Percentiles rank a stretch among this genome's conserved stretches.
Evolutionary conservation across 2,113 vertebrate species (phyloP).

Genomic region (Argyrosomus japonicus): DNA sequence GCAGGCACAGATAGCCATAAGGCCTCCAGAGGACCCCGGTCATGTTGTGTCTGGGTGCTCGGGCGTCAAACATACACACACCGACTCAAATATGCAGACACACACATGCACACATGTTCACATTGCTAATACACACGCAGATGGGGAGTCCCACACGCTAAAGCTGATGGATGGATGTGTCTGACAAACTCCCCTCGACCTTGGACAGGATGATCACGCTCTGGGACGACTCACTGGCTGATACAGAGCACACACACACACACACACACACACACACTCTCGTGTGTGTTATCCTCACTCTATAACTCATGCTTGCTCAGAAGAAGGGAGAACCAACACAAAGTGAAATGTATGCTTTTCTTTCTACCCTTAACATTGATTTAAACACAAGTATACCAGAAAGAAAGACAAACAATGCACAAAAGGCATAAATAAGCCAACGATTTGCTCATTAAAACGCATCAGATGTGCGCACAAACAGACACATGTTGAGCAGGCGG

Average conservation of each 20-base stretch:
- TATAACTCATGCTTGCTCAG: constrained; percentile 33
- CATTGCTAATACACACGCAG: constrained; percentile 7
- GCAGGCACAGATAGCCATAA: constrained; percentile 33
- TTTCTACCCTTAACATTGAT: constrained; percentile 4
- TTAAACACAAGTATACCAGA: constrained; percentile 5
- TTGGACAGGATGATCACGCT: constrained; percentile 65
- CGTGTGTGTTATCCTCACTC: constrained; percentile 15
- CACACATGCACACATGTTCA: background rate
- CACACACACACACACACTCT: constrained; percentile 22
- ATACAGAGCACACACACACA: background rate
- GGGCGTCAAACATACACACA: constrained; percentile 26
- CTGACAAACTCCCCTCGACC: constrained; percentile 72
- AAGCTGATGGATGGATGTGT: constrained; percentile 72
- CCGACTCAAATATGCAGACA: constrained; percentile 23
- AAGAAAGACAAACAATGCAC: constrained; percentile 16
- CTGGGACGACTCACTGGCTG: constrained; percentile 64
- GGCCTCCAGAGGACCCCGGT: constrained; percentile 26
- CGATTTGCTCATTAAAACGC: constrained; percentile 34
- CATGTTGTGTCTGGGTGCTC: constrained; percentile 66
- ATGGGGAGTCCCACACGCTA: constrained; percentile 10
- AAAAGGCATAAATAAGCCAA: constrained; percentile 3
- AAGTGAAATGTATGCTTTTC: constrained; percentile 7
- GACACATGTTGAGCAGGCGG: constrained; percentile 63
- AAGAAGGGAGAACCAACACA: constrained; percentile 12
- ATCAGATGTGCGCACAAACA: constrained; percentile 9